Evolutionary conservation across 2,888 invertebrate species (phyloP).

Genomic region (Anthrax anthrax): DNA sequence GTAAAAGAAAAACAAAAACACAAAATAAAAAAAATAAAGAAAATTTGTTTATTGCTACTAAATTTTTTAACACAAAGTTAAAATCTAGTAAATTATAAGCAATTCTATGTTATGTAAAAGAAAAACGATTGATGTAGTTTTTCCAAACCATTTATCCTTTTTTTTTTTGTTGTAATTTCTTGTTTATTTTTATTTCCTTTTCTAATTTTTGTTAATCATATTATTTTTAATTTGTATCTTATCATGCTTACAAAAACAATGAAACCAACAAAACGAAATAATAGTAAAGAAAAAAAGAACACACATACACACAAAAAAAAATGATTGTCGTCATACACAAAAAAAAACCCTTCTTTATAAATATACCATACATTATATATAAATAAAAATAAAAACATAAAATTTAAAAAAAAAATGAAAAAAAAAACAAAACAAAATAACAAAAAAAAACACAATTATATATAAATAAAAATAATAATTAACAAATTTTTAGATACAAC

Average conservation of each 20-base stretch:
- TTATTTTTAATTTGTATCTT: background rate
- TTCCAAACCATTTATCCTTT: too few relatives aligned
- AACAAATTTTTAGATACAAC: background rate
- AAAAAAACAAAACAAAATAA: background rate
- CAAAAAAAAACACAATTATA: too few relatives aligned
- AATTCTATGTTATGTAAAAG: too few relatives aligned
- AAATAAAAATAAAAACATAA: background rate
- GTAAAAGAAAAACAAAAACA: too few relatives aligned
- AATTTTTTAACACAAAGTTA: too few relatives aligned
- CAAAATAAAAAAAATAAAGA: too few relatives aligned
- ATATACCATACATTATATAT: background rate
- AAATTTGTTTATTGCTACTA: too few relatives aligned
- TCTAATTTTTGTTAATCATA: background rate
- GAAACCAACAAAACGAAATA: too few relatives aligned
- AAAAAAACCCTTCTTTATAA: background rate
- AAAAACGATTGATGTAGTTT: too few relatives aligned
- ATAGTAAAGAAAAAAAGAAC: background rate
- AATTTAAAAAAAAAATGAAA: background rate
- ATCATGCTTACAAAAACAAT: background rate
- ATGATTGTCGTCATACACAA: slow-evolving; percentile 12
- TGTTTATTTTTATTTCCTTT: background rate
- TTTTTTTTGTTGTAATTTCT: background rate
- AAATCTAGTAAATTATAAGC: too few relatives aligned
- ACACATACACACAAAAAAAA: background rate
- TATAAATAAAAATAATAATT: background rate